Base-by-base conservation (phyloP, 2,113 vertebrate genomes). In the Lagopus leucura region DNA sequence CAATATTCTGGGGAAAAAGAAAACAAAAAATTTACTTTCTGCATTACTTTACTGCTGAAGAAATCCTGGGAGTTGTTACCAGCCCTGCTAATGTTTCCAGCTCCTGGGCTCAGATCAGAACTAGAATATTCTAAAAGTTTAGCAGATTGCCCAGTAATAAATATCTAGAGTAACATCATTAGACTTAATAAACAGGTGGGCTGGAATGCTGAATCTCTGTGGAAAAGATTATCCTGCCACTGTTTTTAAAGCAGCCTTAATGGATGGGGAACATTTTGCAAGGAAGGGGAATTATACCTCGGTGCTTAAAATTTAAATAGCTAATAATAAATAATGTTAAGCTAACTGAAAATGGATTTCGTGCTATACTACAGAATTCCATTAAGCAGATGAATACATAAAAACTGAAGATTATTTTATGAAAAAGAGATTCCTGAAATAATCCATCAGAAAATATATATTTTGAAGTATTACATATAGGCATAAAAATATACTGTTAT, bases 401-500 rank as follows among this genome's bases (percentile, higher is more conserved):
- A 92, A 54, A 36, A 42, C 42, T 82, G 8, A 50, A 87, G 43
- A 65, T 66, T 20, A 4, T 82, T 87, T 79, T n/a, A 63, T 43
- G 32, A 79, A 93, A 54, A 78, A 45, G 4, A 10, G 10, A 72
- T 95, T 93, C 58, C 40, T 89, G 64, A 61, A 82, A 73, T 38
- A 70, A 5, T 89, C 7, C 60, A 55, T 11, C n/a, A 85, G 25
- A 13, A 92, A 84, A 84, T 82, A 80, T 73, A 6, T 42, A 55
- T 76, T 47, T 90, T 57, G 19, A 71, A 87, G 21, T 74, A 67
- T 82, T 87, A 89, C 32, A 54, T 22, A 27, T 24, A 20, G 47
- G 28, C 47, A 89, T 60, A 85, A 89, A 83, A 74, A 85, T 70
- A 63, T 72, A 65, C 20, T 70, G 89, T 87, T 95, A 66, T 85